Percentiles rank a stretch among this genome's conserved stretches.
Conservation (phyloP, 2,113 vertebrate genomes). For the Sula dactylatra region DNA sequence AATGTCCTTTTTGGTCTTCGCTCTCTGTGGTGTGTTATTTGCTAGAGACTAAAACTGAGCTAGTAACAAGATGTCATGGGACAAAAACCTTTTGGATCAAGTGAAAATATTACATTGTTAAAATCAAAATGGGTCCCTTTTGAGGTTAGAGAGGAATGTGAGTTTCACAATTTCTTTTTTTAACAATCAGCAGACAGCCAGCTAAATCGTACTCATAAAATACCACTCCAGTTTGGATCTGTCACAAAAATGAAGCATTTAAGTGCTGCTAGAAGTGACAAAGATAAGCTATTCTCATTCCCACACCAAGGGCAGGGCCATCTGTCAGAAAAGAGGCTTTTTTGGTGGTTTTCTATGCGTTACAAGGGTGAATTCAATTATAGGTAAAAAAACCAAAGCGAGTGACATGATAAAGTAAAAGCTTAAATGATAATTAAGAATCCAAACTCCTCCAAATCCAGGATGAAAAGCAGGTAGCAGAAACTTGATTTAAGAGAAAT, state of each 20-base stretch:
- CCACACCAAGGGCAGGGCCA: background rate
- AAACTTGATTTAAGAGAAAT: background rate
- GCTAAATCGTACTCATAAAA: conserved; percentile 44
- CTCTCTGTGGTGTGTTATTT: background rate
- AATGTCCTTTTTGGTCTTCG: background rate
- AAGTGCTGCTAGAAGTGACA: conserved; percentile 35
- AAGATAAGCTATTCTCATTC: conserved; percentile 42
- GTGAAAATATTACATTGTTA: conserved; percentile 56
- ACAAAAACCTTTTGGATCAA: conserved; percentile 41
- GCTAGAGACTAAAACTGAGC: background rate
- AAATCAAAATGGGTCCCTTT: conserved; percentile 50
- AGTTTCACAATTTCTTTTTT: conserved; percentile 68
- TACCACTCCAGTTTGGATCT: conserved; percentile 46
- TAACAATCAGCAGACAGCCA: conserved; percentile 52
- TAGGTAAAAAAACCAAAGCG: background rate
- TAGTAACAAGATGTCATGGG: conserved; percentile 48
- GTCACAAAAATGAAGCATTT: conserved; percentile 48
- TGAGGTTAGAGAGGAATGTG: conserved; percentile 34
- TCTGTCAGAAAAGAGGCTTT: background rate
- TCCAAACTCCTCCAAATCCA: background rate
- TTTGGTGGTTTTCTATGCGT: background rate
- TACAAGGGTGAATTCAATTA: background rate
- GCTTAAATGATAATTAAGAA: background rate
- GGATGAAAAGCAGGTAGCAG: conserved; percentile 17
- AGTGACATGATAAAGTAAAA: conserved; percentile 7